Percentiles rank a stretch among this genome's conserved stretches.
Evolutionary conservation across 1,140 invertebrate genomes (phyloP).

Genomic region (Cataglyphis hispanica): DNA sequence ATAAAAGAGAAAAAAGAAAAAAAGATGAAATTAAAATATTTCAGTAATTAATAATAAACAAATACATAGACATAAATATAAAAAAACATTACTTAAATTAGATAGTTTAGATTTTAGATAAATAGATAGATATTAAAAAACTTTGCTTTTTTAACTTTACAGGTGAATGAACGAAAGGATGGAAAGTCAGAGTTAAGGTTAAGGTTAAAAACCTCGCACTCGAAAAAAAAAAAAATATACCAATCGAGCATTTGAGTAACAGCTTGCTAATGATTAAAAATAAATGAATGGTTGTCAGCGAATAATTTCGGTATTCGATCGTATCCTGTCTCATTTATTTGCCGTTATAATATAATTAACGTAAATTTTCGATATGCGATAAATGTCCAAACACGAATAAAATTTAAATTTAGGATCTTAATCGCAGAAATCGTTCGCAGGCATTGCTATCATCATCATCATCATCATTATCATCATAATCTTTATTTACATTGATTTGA

Average conservation of each 20-base stretch:
- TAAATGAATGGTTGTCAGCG: conserved; percentile 26
- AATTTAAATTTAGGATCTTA: conserved; percentile 15
- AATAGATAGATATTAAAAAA: neutral
- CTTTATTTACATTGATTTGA: conserved; percentile 38
- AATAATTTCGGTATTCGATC: neutral
- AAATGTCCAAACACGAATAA: conserved; percentile 1
- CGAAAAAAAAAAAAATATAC: conserved; percentile 19
- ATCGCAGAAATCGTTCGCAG: neutral
- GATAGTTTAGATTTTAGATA: neutral
- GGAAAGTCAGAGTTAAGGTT: conserved; percentile 15
- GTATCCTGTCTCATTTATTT: neutral
- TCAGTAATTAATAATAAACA: too few species aligned
- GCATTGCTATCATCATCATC: neutral
- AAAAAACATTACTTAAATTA: neutral
- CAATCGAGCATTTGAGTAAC: conserved; percentile 10
- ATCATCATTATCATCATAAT: too few species aligned
- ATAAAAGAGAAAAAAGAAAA: neutral
- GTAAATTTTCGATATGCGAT: conserved; percentile 4
- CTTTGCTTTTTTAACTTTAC: neutral
- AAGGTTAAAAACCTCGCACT: conserved; percentile 37
- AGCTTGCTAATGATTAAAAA: neutral
- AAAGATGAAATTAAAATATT: neutral
- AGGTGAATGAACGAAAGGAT: neutral
- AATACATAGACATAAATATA: neutral
- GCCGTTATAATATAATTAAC: conserved; percentile 3